Evolutionary conservation across 2,888 invertebrate genomes (phyloP), one percentile per base, ranked within the genome.

Genomic region (Apoderus coryli): DNA sequence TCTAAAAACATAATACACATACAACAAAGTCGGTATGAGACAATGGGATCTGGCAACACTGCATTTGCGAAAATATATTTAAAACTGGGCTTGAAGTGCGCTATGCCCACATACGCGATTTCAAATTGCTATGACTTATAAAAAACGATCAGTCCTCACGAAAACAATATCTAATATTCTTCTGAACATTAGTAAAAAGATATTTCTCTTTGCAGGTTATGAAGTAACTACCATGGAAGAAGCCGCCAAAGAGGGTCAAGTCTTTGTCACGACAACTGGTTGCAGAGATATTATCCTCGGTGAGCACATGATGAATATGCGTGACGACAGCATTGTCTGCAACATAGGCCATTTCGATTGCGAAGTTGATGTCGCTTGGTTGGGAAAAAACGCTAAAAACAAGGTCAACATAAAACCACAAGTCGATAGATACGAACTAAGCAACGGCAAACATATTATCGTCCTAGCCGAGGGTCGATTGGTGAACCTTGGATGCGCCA

Each of bases 231-330:
- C 93, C 3, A 85, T 99, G 79, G 96, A 96, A 22, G 92, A 95
- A 56, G 93, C 89, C 10, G 69, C 81, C 45, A 74, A 76, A 49
- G 75, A 81, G 48, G 95, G 90, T 9, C 51, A 90, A 52, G 88
- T 99, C 48, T 93, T 86, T 57, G 96, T 99, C 2, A 99, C 98
- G 10, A 84, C 95, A 14, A 99, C 98, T 29, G 98, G 98, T 31
- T 95, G 95, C 61, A 79, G 80, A 44, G 82, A 84, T 49, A 92
- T 96, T 39, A 82, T 96, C 44, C 61, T 66, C 27, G 78, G 77
- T n/a, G 68, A 78, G 31, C 95, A 98, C 60, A 85, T 99, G 52
- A 50, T 73, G 32, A 70, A 76, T 46, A 93, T 99, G 92, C 77
- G 79, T 43, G 86, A 99, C 55, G 95, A 99, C 61, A 74, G 86